phyloP scores from a whole-genome alignment of 1,140 invertebrate species.

The Drosophila funebris region DNA sequence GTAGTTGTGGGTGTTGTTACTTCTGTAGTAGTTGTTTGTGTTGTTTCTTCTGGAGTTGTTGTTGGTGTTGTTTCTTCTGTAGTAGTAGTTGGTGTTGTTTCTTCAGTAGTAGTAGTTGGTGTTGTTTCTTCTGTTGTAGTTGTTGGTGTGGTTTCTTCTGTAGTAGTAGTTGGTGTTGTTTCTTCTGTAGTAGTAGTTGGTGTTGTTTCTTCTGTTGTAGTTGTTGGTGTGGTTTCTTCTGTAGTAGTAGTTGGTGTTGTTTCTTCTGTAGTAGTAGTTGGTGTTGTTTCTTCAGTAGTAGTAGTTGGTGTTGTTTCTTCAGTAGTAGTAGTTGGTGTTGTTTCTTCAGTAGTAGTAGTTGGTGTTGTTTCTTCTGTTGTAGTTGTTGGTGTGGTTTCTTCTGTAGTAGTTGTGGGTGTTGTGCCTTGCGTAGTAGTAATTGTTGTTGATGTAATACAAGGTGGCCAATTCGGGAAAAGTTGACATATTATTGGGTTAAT shows the following conservation, averaged over 20 bases:
- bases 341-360: not conserved
- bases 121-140: too few relatives aligned
- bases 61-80: not conserved
- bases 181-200: not conserved
- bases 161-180: not conserved
- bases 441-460: not conserved
- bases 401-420: too few relatives aligned
- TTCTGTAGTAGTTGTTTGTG: not conserved
- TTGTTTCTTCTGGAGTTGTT: not conserved
- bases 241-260: not conserved
- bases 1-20: not conserved
- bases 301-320: not conserved
- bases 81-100: not conserved
- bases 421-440: too few relatives aligned
- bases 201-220: not conserved
- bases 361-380: not conserved
- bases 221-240: not conserved
- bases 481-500: not conserved
- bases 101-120: not conserved
- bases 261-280: not conserved
- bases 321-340: not conserved
- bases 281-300: not conserved
- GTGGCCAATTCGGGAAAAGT: not conserved
- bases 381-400: not conserved
- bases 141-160: not conserved